These are phyloP conservation scores for Synchiropus splendidus DNA, from an alignment of 2,113 vertebrate genomes.

Conservation along the genomic window DNA sequence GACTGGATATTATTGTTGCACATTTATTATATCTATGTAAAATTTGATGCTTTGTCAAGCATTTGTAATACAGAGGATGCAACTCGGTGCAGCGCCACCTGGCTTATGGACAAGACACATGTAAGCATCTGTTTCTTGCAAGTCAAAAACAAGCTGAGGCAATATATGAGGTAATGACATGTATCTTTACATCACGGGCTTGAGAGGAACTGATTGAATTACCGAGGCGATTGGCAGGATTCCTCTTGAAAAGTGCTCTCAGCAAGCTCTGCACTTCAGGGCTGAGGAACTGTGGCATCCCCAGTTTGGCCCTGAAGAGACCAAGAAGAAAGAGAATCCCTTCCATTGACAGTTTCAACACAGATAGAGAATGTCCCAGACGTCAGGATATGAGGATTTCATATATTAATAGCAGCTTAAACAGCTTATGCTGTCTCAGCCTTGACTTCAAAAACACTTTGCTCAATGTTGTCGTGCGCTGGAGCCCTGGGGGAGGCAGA, in stretches of 20 bases:
- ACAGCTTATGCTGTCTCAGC: slow-evolving; percentile 2
- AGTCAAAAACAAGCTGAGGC: too few relatives aligned
- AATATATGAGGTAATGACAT: too few relatives aligned
- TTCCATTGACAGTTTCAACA: background rate
- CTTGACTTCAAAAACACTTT: background rate
- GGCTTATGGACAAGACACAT: too few relatives aligned
- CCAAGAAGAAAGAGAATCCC: slow-evolving; percentile 8
- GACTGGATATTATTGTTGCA: too few relatives aligned
- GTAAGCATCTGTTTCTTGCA: too few relatives aligned
- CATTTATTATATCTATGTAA: too few relatives aligned
- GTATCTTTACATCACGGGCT: too few relatives aligned
- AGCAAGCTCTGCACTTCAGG: slow-evolving; percentile 74
- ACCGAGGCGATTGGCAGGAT: slow-evolving; percentile 73
- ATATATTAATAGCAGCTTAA: too few relatives aligned
- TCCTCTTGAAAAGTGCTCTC: slow-evolving; percentile 74
- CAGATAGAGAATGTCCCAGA: background rate
- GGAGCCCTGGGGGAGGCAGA: background rate
- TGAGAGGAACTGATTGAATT: slow-evolving; percentile 3
- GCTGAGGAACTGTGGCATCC: slow-evolving; percentile 77
- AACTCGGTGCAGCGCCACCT: too few relatives aligned
- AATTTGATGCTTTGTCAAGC: too few relatives aligned
- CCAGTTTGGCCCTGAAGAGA: slow-evolving; percentile 68
- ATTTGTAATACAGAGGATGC: too few relatives aligned
- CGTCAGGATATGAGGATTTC: too few relatives aligned
- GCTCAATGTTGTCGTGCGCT: background rate